phyloP scores from a whole-genome alignment of 2,888 invertebrate genomes.

The Diachrysia chrysitis region DNA sequence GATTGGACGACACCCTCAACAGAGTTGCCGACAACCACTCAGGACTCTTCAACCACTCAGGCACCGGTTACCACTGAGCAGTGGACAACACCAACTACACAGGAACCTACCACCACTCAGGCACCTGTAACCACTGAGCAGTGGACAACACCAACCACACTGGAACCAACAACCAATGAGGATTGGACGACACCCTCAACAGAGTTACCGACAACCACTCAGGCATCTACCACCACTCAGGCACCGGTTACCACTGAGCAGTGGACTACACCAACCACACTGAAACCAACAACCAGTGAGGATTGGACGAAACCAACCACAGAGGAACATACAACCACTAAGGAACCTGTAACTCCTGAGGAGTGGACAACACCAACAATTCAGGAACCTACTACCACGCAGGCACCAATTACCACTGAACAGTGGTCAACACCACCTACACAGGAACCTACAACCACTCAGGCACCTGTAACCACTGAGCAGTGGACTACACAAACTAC shows the following conservation, averaged over 20 bases:
- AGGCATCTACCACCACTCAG: slow-evolving; percentile 11
- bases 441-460: background rate
- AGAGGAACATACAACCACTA: slow-evolving; percentile 10
- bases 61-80: slow-evolving; percentile 14
- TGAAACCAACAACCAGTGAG: background rate
- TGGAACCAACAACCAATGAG: too few species aligned
- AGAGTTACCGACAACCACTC: too few species aligned
- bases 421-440: background rate
- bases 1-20: too few species aligned
- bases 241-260: slow-evolving; percentile 2
- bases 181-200: too few species aligned
- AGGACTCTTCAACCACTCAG: slow-evolving; percentile 10
- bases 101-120: slow-evolving; percentile 11
- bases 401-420: slow-evolving; percentile 4
- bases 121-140: too few species aligned
- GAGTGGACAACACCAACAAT: slow-evolving; percentile 21
- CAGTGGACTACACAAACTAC: background rate
- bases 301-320: background rate
- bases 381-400: slow-evolving; percentile 11
- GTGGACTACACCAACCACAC: background rate
- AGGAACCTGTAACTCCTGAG: slow-evolving; percentile 13
- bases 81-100: slow-evolving; percentile 10
- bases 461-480: too few species aligned
- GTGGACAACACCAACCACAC: too few species aligned
- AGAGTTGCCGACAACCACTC: slow-evolving; percentile 16